Conservation (phyloP, 2,888 invertebrate genomes). For the Elegia similella region DNA sequence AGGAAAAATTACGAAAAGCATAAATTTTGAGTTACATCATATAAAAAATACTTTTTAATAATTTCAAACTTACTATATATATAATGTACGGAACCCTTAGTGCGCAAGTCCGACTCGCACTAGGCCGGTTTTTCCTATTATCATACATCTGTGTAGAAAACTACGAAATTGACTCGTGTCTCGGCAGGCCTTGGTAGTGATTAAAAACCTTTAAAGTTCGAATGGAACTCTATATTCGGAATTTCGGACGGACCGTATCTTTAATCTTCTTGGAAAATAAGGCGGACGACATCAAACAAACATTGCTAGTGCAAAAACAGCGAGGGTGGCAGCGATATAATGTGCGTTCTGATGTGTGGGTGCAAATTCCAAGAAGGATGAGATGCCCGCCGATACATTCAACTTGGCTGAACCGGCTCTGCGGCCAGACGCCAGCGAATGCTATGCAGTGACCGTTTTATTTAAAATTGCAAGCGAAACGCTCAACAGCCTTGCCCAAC, state of each 20-base stretch:
- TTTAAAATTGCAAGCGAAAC: conserved; percentile 43
- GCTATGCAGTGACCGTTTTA: conserved; percentile 46
- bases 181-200: not conserved
- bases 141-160: too few species aligned
- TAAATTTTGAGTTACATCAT: too few species aligned
- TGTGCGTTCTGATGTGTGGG: conserved; percentile 59
- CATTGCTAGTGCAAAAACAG: conserved; percentile 38
- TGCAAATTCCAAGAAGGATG: conserved; percentile 75
- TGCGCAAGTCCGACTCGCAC: too few species aligned
- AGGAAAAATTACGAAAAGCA: too few species aligned
- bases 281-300: conserved; percentile 39
- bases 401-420: conserved; percentile 54
- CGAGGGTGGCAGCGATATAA: conserved; percentile 39
- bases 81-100: too few species aligned
- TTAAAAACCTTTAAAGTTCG: not conserved
- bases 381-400: conserved; percentile 61
- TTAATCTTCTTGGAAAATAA: conserved; percentile 43
- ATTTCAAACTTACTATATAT: too few species aligned
- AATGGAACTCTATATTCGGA: conserved; percentile 5
- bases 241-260: conserved; percentile 1
- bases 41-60: too few species aligned
- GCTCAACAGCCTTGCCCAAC: conserved; percentile 4
- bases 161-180: too few species aligned
- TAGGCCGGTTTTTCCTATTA: too few species aligned
- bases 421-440: conserved; percentile 26